Conservation (phyloP, 1,140 invertebrate species). For the Procambarus clarkii region DNA sequence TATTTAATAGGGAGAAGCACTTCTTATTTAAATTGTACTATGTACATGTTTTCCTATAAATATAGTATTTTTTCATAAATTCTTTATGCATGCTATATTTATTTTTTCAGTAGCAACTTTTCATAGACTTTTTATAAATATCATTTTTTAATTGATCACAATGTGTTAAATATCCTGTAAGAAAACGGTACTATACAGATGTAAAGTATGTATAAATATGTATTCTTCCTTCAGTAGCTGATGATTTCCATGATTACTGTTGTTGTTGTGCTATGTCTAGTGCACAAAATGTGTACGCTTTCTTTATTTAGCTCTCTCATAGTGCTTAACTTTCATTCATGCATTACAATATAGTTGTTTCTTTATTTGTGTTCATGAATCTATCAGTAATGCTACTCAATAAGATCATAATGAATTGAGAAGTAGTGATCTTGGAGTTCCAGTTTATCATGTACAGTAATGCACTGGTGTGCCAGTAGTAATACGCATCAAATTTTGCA, state of each 20-base stretch:
- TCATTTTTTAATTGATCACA: neutral
- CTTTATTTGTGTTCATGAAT: neutral
- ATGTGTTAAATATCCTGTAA: neutral
- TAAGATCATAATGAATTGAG: neutral
- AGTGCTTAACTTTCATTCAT: too few relatives aligned
- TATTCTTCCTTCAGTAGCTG: neutral
- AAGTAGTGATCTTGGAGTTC: neutral
- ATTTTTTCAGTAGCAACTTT: slow-evolving; percentile 2
- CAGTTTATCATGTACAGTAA: neutral
- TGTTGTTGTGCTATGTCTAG: neutral
- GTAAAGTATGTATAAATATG: neutral
- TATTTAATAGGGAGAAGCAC: neutral
- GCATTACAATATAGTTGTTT: too few relatives aligned
- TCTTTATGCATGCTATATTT: neutral
- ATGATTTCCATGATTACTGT: neutral
- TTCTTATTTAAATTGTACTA: neutral
- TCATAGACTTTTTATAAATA: neutral
- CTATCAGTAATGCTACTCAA: neutral
- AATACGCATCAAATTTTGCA: neutral
- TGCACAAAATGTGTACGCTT: neutral
- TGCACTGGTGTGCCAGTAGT: neutral
- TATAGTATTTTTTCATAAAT: neutral
- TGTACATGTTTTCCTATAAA: neutral
- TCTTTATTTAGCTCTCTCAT: too few relatives aligned
- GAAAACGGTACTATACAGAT: neutral